Percentiles rank a stretch among this genome's conserved stretches.
These are phyloP conservation scores for Melanostigma gelatinosum DNA, from an alignment of 2,113 vertebrate species.

Conservation along the genomic window DNA sequence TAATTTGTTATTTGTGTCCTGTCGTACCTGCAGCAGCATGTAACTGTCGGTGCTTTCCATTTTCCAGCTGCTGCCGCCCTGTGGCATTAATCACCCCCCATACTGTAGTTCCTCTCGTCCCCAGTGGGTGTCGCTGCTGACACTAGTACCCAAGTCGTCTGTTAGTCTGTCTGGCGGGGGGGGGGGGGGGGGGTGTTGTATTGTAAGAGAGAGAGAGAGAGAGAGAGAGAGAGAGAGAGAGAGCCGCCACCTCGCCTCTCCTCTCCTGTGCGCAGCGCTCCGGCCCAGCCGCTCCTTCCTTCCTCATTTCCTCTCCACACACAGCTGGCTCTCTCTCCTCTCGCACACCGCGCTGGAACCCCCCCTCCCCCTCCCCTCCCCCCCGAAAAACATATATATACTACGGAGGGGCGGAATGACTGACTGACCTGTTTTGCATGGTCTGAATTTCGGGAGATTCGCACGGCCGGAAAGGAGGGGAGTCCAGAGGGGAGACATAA, in stretches of 20 bases:
- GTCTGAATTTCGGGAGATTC: conserved; percentile 71
- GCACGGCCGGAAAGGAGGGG: conserved; percentile 72
- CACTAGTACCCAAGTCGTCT: conserved; percentile 63
- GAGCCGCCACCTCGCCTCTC: conserved; percentile 65
- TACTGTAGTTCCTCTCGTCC: conserved; percentile 41
- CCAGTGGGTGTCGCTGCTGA: conserved; percentile 66
- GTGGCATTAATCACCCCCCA: conserved; percentile 26
- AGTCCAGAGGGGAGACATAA: conserved; percentile 59
- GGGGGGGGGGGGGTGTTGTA: conserved; percentile 51
- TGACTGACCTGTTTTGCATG: conserved; percentile 65
- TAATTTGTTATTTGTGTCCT: not conserved
- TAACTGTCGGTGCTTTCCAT: not conserved
- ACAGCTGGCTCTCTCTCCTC: conserved; percentile 65
- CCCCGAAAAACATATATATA: conserved; percentile 11
- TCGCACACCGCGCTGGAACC: conserved; percentile 41
- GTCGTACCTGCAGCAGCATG: not conserved
- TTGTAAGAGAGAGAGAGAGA: conserved; percentile 32
- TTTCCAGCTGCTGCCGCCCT: conserved; percentile 31
- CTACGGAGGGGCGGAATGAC: conserved; percentile 63
- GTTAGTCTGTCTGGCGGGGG: conserved; percentile 64
- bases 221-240: conserved; percentile 18
- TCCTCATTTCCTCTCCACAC: conserved; percentile 55
- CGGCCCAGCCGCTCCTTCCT: conserved; percentile 76
- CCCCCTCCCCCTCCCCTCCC: not conserved
- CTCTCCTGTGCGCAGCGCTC: conserved; percentile 78